Base-by-base conservation (phyloP, 2,888 invertebrate species). In the Empis livida region DNA sequence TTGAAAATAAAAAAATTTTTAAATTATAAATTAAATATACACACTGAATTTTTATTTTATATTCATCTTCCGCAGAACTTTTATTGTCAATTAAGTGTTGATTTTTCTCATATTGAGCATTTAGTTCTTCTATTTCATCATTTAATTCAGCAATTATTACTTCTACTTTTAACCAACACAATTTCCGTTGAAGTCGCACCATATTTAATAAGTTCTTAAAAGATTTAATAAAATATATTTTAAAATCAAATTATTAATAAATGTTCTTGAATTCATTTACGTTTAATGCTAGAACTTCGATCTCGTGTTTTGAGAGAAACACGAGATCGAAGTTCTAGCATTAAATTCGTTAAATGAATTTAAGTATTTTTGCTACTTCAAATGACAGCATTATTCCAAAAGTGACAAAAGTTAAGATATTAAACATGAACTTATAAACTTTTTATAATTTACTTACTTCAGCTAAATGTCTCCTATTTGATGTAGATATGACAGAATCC, bases 241-340 rank as follows among this genome's bases (percentile, higher is more conserved):
- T n/a, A n/a, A n/a, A n/a, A n/a, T n/a, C n/a, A n/a, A n/a, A n/a
- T n/a, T n/a, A n/a, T n/a, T n/a, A n/a, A n/a, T n/a, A n/a, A n/a
- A n/a, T n/a, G n/a, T n/a, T n/a, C n/a, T n/a, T n/a, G n/a, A n/a
- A n/a, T n/a, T 8, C 5, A 20, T 20, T 23, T 20, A 71, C 71
- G 77, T 69, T 81, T 79, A 44, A 86, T 68, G 56, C 76, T 80
- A 39, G 67, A 74, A 46, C 86, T 90, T 54, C 93, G 76, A 8
- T 74, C 68, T 11, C 73, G 75, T 0, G 94, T 91, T 61, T 80
- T 82, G 10, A n/a, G n/a, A n/a, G n/a, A n/a, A n/a, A 86, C 88
- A 16, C 95, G 95, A 10, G 97, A 74, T 1, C 85, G 88, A 16
- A 95, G 75, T 1, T 93, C 82, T 16, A 89, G 62, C 85, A 96